Percentiles rank a stretch among this genome's conserved stretches.
These are phyloP conservation scores for Camponotus vicinus DNA, from an alignment of 1,140 invertebrate species.

Conservation along the genomic window DNA sequence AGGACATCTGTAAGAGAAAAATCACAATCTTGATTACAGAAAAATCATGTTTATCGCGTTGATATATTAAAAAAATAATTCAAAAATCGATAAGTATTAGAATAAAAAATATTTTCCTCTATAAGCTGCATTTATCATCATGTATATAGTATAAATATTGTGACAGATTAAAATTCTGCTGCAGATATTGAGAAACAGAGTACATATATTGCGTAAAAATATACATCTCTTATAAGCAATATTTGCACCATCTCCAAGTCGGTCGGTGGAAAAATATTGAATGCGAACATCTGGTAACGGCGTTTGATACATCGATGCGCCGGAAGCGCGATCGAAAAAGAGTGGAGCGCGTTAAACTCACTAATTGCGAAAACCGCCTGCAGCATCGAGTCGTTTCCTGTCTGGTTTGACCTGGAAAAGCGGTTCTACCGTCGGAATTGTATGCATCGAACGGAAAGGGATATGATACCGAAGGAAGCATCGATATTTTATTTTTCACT, in stretches of 20 bases:
- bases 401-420: neutral
- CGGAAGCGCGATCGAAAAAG: conserved; percentile 3
- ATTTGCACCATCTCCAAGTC: neutral
- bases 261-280: conserved; percentile 26
- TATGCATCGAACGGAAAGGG: neutral
- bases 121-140: too few relatives aligned
- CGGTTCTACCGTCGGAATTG: neutral
- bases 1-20: conserved; percentile 83
- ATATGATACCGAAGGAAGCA: neutral
- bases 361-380: conserved; percentile 72
- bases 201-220: too few relatives aligned
- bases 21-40: neutral
- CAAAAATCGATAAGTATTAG: too few relatives aligned
- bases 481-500: neutral
- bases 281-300: neutral
- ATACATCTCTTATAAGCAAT: neutral
- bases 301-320: conserved; percentile 23
- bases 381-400: conserved; percentile 18
- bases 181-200: too few relatives aligned
- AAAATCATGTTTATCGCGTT: neutral
- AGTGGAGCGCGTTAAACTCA: conserved; percentile 45
- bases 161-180: too few relatives aligned
- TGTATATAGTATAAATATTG: too few relatives aligned
- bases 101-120: neutral
- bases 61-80: too few relatives aligned